Conservation (phyloP, 2,888 invertebrate species). For the Sycophila texana region DNA sequence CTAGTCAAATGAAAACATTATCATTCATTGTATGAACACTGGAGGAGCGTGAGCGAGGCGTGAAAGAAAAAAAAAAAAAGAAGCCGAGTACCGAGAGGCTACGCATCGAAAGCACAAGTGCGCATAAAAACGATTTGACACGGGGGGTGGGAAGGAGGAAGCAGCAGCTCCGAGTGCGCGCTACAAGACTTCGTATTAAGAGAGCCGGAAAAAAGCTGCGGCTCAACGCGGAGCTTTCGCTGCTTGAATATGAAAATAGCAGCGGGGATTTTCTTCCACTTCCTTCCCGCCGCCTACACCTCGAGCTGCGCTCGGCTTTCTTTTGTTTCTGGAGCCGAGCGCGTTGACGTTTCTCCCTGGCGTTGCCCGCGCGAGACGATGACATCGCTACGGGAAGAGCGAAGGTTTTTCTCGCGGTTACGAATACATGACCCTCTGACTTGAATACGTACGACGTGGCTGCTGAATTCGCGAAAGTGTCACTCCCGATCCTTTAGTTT, state of each 20-base stretch:
- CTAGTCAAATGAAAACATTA: slow-evolving; percentile 51
- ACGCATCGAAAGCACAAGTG: slow-evolving; percentile 38
- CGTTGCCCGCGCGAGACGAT: background rate
- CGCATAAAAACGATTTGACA: slow-evolving; percentile 34
- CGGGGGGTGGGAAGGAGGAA: background rate
- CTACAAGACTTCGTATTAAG: slow-evolving; percentile 27
- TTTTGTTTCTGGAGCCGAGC: background rate
- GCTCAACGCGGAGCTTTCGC: slow-evolving; percentile 34
- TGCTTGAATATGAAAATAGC: slow-evolving; percentile 45
- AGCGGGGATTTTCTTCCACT: slow-evolving; percentile 39
- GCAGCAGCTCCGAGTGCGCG: background rate
- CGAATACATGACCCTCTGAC: no score
- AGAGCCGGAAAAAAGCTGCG: slow-evolving; percentile 21
- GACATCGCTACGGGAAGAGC: background rate
- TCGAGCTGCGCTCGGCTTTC: background rate
- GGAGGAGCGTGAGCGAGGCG: background rate
- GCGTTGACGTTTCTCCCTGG: background rate
- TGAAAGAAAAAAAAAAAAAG: background rate
- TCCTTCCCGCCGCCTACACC: background rate
- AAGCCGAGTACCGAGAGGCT: background rate
- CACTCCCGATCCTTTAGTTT: background rate
- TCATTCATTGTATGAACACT: slow-evolving; percentile 37
- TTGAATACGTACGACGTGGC: no score
- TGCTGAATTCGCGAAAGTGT: background rate
- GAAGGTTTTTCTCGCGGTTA: background rate